phyloP scores from a whole-genome alignment of 2,888 invertebrate species.

The Ceratothoa steindachneri region DNA sequence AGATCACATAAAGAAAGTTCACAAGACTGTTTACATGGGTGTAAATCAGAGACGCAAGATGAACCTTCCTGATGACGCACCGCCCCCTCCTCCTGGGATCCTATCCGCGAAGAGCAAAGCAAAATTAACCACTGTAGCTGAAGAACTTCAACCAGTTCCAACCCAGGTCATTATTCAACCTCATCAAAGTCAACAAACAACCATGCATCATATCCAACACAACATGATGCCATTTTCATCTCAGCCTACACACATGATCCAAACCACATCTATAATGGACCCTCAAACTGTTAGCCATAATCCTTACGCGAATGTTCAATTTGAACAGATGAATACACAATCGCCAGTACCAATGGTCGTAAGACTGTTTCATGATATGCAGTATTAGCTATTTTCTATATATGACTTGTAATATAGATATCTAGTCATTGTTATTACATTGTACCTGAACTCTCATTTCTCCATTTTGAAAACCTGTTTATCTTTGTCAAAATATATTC shows the following conservation, averaged over 20 bases:
- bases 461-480: too few relatives aligned
- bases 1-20: constrained; percentile 37
- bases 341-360: constrained; percentile 36
- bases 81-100: constrained; percentile 36
- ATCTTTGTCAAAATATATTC: too few relatives aligned
- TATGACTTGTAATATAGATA: too few relatives aligned
- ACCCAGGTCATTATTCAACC: constrained; percentile 17
- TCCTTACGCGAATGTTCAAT: constrained; percentile 31
- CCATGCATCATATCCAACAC: constrained; percentile 23
- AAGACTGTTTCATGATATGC: constrained; percentile 23
- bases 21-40: constrained; percentile 38
- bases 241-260: constrained; percentile 19
- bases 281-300: constrained; percentile 25
- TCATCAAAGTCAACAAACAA: neutral
- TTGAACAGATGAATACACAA: constrained; percentile 18
- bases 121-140: neutral
- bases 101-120: neutral
- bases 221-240: constrained; percentile 27
- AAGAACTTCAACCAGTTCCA: constrained; percentile 6
- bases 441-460: too few relatives aligned
- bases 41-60: constrained; percentile 30
- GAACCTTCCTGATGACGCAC: constrained; percentile 34
- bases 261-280: constrained; percentile 27
- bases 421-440: too few relatives aligned
- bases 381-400: constrained; percentile 23